Percentiles rank a stretch among this genome's conserved stretches.
Evolutionary conservation across 2,888 invertebrate genomes (phyloP).

Genomic region (Mythimna ferrago): DNA sequence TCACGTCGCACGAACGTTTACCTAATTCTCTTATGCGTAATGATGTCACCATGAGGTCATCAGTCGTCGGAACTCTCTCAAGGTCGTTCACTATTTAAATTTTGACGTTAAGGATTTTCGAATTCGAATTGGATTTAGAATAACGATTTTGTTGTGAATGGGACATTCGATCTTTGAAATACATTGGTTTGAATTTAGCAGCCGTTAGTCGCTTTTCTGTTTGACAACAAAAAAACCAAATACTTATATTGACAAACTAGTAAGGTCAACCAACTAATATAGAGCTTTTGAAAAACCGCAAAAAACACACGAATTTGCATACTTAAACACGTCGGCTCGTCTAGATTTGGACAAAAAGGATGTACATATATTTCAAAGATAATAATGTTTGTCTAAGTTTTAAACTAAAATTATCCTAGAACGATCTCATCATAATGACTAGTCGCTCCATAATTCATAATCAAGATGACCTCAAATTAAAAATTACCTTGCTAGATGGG

Average conservation of each 20-base stretch:
- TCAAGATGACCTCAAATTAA: conserved; percentile 22
- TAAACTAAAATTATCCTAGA: conserved; percentile 16
- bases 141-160: conserved; percentile 28
- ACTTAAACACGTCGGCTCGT: neutral
- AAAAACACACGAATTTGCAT: conserved; percentile 10
- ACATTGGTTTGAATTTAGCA: conserved; percentile 10
- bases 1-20: conserved; percentile 55
- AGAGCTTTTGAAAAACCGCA: conserved; percentile 16
- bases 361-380: conserved; percentile 14
- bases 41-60: conserved; percentile 72
- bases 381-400: conserved; percentile 9
- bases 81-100: conserved; percentile 65
- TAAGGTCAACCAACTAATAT: no score
- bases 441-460: conserved; percentile 12
- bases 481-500: conserved; percentile 37
- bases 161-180: conserved; percentile 16
- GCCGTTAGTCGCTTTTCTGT: neutral
- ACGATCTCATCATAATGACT: neutral
- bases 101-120: conserved; percentile 43
- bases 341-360: neutral
- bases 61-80: conserved; percentile 59
- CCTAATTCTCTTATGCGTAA: conserved; percentile 63
- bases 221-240: neutral
- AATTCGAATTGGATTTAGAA: conserved; percentile 37
- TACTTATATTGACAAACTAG: neutral